Evolutionary conservation across 2,888 invertebrate genomes (phyloP), one percentile per base, ranked within the genome.

Genomic region (Heliconius aoede): DNA sequence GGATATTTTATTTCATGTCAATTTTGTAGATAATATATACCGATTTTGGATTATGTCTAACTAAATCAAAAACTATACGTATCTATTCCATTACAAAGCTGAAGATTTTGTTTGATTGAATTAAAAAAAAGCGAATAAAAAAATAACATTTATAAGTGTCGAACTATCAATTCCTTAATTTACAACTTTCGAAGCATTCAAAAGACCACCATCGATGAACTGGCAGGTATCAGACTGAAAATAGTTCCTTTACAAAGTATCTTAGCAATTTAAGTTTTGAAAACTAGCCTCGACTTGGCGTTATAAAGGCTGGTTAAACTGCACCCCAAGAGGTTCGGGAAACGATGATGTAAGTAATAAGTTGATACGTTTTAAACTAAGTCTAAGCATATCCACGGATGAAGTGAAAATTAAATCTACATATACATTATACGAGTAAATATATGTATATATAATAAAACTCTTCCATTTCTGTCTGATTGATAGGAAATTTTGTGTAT

Each of bases 241-340:
- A 85, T 87, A 85, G 83, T 83, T 85, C 78, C 78, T 82, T 82
- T 81, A 82, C 81, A 83, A 81, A 82, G 86, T 88, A 89, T 87
- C 87, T 87, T 87, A 76, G 85, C 86, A 90, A 92, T 91, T 90
- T 87, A 91, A 91, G 87, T 92, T 91, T 87, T 83, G 85, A 87
- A 88, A 91, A 91, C 89, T 90, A 89, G 86, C 82, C 83, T 80
- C 82, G 86, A 88, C 86, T 89, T 88, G 82, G 80, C 81, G 83
- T 82, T 83, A 85, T 89, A 86, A 88, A 85, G 85, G 86, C 84
- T 87, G 87, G 89, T 88, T 91, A 89, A 90, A 87, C 86, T 79
- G 85, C 78, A 79, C 87, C 51, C 84, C 85, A 82, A 83, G 87
- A 86, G 86, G 83, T 84, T 88, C 85, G 81, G 78, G 77, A 68